Evolutionary conservation across 2,797 vertebrate species (phyloP).

Genomic region (Alosa sapidissima): DNA sequence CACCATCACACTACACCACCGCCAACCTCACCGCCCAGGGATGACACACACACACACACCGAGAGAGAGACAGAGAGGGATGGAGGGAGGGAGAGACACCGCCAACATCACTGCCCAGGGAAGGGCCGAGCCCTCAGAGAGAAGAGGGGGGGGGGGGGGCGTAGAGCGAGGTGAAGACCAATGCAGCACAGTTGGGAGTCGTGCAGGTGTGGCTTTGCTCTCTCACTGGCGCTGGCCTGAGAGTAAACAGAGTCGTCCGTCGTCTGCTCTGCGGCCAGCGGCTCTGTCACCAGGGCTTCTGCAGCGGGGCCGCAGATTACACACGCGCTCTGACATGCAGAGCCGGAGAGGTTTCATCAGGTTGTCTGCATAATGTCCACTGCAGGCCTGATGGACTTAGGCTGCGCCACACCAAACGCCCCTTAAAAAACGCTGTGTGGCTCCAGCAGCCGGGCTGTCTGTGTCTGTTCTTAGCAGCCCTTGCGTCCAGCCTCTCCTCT

Average conservation of each 20-base stretch:
- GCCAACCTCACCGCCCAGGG: neutral
- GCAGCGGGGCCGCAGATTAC: neutral
- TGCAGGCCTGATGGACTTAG: neutral
- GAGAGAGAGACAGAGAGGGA: neutral
- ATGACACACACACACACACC: neutral
- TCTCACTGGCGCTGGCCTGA: neutral
- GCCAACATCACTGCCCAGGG: no score
- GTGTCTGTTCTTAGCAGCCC: neutral
- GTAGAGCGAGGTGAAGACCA: neutral
- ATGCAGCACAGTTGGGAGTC: neutral
- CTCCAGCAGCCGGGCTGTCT: neutral
- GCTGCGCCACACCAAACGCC: no score
- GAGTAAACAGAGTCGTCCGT: neutral
- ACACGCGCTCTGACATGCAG: neutral
- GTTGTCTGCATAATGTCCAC: neutral
- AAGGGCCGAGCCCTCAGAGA: neutral
- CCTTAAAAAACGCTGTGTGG: neutral
- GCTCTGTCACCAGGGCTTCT: neutral
- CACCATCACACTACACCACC: constrained; percentile 28
- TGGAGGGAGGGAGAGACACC: neutral
- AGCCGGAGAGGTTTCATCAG: neutral
- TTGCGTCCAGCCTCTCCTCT: neutral
- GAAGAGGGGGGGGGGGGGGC: no score
- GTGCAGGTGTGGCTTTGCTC: neutral
- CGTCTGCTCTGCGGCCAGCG: neutral